These are phyloP conservation scores for Anguilla marmorata DNA, from an alignment of 2,797 vertebrate genomes.

Conservation along the genomic window DNA sequence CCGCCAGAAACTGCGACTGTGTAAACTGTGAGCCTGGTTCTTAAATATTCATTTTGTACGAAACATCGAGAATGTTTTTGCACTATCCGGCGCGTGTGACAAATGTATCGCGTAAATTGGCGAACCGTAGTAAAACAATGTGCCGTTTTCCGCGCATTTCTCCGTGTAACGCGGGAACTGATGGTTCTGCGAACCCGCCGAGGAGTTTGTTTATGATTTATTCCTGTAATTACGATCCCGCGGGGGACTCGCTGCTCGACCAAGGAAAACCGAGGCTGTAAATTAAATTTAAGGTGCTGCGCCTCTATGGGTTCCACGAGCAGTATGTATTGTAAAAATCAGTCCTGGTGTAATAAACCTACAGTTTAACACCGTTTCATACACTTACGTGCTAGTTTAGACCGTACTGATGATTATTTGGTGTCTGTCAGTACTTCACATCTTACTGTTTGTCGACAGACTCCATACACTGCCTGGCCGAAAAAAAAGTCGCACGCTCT, in stretches of 20 bases:
- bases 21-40: not conserved
- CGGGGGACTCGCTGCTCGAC: slow-evolving; percentile 61
- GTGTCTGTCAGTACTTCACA: too few species aligned
- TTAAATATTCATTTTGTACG: not conserved
- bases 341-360: too few species aligned
- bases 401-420: too few species aligned
- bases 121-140: not conserved
- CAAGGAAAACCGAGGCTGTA: slow-evolving; percentile 58
- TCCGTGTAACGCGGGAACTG: not conserved
- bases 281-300: slow-evolving; percentile 72
- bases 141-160: not conserved
- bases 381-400: too few species aligned
- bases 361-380: too few species aligned
- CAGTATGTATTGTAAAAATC: too few species aligned
- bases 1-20: not conserved
- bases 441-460: too few species aligned
- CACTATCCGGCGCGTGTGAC: too few species aligned
- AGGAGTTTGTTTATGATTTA: slow-evolving; percentile 61
- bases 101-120: too few species aligned
- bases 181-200: not conserved
- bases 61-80: not conserved
- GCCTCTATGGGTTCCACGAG: slow-evolving; percentile 42
- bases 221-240: slow-evolving; percentile 72
- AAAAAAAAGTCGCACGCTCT: too few species aligned
- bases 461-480: too few species aligned